Conservation (phyloP, 2,888 invertebrate genomes). For the Tipula vernalis region DNA sequence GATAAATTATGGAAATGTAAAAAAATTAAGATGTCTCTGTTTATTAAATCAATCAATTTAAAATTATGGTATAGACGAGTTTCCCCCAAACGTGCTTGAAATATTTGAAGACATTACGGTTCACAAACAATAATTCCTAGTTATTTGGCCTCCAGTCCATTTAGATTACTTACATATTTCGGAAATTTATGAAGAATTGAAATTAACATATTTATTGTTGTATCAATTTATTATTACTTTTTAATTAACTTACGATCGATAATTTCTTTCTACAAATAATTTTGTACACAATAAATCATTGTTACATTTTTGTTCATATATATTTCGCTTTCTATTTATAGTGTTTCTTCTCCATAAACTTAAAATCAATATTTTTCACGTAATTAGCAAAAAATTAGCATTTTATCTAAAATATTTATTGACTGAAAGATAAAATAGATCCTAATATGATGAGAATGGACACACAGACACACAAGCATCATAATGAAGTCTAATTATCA, state of each 20-base stretch:
- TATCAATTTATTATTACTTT: no score
- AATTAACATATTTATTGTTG: no score
- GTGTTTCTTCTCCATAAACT: background rate
- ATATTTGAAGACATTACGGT: no score
- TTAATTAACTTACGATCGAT: no score
- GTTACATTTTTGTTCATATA: background rate
- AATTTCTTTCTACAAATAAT: background rate
- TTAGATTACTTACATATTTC: background rate
- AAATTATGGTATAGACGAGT: no score
- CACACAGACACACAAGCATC: background rate
- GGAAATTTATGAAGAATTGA: background rate
- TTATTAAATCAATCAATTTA: no score
- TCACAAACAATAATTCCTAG: no score
- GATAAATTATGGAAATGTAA: no score
- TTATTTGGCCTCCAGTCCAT: no score
- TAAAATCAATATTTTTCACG: background rate
- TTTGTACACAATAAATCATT: background rate
- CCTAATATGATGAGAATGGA: background rate
- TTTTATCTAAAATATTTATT: background rate
- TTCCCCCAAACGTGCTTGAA: no score
- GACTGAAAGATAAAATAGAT: background rate
- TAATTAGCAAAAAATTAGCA: background rate
- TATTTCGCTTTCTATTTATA: background rate
- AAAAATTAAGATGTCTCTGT: no score
- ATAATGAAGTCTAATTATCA: background rate